Evolutionary conservation across 2,797 vertebrate genomes (phyloP).

Genomic region (Hirundo rustica): DNA sequence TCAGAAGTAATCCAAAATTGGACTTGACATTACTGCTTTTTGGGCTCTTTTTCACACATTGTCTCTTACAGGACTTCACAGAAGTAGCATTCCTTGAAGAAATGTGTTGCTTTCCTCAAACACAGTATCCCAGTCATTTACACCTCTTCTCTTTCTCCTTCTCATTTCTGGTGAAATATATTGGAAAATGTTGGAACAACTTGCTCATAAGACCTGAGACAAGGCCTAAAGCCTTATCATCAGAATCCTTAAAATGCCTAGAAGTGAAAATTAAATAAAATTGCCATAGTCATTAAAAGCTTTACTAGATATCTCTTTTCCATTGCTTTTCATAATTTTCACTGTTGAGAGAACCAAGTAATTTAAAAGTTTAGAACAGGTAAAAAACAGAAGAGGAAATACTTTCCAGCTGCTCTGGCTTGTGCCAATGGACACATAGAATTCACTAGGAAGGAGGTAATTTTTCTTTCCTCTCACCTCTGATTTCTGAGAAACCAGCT

Average conservation of each 20-base stretch:
- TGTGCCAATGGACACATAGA: background rate
- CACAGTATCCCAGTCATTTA: background rate
- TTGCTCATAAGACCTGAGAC: background rate
- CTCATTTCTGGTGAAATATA: background rate
- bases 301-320: background rate
- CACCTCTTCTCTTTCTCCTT: background rate
- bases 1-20: slow-evolving; percentile 11
- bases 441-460: background rate
- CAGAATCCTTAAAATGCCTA: background rate
- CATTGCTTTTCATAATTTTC: background rate
- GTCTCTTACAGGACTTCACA: background rate
- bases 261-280: background rate
- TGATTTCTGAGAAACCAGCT: background rate
- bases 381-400: background rate
- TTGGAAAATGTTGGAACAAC: background rate
- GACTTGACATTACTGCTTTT: background rate
- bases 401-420: background rate
- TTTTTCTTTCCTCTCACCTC: background rate
- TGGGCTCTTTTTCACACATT: background rate
- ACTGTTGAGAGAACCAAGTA: background rate
- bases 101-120: background rate
- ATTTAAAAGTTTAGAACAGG: background rate
- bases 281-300: background rate
- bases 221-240: background rate
- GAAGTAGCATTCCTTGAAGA: background rate